Evolutionary conservation across 2,113 vertebrate genomes (phyloP).

Genomic region (Petromus typicus): DNA sequence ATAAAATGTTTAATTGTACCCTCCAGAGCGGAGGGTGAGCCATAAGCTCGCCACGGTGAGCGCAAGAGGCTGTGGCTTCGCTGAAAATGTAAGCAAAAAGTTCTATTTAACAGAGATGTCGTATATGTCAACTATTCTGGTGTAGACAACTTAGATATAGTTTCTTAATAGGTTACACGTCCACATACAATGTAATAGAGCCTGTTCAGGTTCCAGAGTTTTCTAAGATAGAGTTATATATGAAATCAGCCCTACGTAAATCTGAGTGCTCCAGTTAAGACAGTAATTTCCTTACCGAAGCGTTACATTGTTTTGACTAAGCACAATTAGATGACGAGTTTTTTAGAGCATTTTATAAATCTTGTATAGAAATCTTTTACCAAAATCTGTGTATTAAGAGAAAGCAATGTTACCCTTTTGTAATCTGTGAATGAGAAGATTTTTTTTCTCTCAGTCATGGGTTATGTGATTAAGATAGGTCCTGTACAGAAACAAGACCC

Average conservation of each 20-base stretch:
- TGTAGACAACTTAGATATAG: conserved; percentile 66
- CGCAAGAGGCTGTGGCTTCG: conserved; percentile 31
- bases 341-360: conserved; percentile 88
- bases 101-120: conserved; percentile 72
- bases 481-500: conserved; percentile 75
- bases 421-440: conserved; percentile 84
- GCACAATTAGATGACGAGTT: conserved; percentile 87
- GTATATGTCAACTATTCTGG: conserved; percentile 55
- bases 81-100: conserved; percentile 75
- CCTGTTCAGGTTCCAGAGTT: conserved; percentile 76
- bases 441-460: conserved; percentile 83
- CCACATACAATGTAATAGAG: conserved; percentile 67
- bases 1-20: conserved; percentile 59
- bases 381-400: conserved; percentile 87
- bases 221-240: conserved; percentile 82
- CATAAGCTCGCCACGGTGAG: conserved; percentile 54
- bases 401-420: conserved; percentile 84
- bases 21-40: conserved; percentile 67
- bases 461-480: conserved; percentile 83
- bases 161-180: conserved; percentile 66
- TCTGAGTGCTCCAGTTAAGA: conserved; percentile 75
- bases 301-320: conserved; percentile 87
- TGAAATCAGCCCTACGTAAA: conserved; percentile 77
- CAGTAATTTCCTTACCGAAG: conserved; percentile 79
- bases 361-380: conserved; percentile 89